Evolutionary conservation across 2,888 invertebrate genomes (phyloP), one percentile per base, ranked within the genome.

Genomic region (Helicoverpa assulta): DNA sequence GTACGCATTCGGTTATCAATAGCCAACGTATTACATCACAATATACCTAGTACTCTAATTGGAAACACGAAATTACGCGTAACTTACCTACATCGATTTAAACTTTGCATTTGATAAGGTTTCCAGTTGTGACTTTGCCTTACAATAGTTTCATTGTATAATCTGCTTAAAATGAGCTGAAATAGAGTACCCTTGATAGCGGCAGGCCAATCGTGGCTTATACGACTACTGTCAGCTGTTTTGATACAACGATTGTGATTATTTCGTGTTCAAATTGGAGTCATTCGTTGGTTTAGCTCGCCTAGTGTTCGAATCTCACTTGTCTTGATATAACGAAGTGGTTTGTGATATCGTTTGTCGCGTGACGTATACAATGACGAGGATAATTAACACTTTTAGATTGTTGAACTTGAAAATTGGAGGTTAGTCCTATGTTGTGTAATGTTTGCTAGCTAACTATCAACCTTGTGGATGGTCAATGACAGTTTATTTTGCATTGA

Each of bases 371-470:
- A 68, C 77, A 70, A 90, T 89, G 89, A 83, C 84, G 67, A 73
- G 70, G 62, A 76, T 83, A 50, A 74, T 90, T 57, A 88, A 86
- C 73, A 86, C 78, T 75, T 72, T 90, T 47, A 83, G 88, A 80
- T 57, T 87, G 67, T 77, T 89, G 85, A 88, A 86, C 83, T 86
- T 84, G 77, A 90, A 88, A 81, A 78, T 88, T 75, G 86, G 86
- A 91, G 92, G 92, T 92, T 86, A 90, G 92, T 91, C 58, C 61
- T 66, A 54, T 77, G 56, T 75, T 69, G 50, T 70, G 19, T 70
- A 63, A 63, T 12, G 8, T 61, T 65, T 43, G 66, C 56, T 19
- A 72, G 58, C 43, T 33, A 37, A 21, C 53, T 51, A 26, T 64
- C 51, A 55, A 62, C 69, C 58, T 55, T 73, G 69, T 69, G 33